Evolutionary conservation across 37 sponge, comb jelly and placozoan genomes (phyloP).

Genomic region (Halisarca cf. caerulea): DNA sequence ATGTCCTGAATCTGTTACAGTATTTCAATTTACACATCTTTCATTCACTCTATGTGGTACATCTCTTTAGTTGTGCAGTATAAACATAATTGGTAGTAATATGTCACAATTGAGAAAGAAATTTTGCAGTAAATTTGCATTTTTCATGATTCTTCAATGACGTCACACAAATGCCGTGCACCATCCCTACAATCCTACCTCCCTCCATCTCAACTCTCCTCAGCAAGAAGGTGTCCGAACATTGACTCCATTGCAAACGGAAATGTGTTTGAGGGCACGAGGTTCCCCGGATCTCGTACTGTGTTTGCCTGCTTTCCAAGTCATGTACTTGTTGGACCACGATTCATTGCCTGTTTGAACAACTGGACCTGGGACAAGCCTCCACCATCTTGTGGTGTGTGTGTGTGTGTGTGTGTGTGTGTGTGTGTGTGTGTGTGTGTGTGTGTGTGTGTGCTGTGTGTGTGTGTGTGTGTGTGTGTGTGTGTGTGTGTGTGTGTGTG

Average conservation of each 20-base stretch:
- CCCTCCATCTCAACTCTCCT: not conserved
- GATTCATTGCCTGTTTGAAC: not conserved
- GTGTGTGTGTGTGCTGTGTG: not conserved
- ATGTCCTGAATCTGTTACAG: too few species aligned
- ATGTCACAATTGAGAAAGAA: too few species aligned
- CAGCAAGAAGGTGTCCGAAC: not conserved
- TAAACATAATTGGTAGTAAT: too few species aligned
- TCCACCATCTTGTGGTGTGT: constrained; percentile 1
- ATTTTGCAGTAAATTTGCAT: too few species aligned
- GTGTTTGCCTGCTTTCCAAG: constrained; percentile 3
- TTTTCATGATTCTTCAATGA: too few species aligned
- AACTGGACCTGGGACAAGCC: not conserved
- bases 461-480: not conserved
- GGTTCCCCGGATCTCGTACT: not conserved
- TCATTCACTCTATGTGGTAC: too few species aligned
- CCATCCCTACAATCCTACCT: too few species aligned
- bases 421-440: not conserved
- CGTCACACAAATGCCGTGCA: too few species aligned
- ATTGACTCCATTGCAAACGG: not conserved
- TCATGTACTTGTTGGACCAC: not conserved
- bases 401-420: not conserved
- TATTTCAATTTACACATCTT: too few species aligned
- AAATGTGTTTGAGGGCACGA: constrained; percentile 15
- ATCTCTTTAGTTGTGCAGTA: too few species aligned
- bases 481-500: not conserved